Evolutionary conservation across 2,888 invertebrate genomes (phyloP), one percentile per base, ranked within the genome.

Genomic region (Philhelius pedissequus): DNA sequence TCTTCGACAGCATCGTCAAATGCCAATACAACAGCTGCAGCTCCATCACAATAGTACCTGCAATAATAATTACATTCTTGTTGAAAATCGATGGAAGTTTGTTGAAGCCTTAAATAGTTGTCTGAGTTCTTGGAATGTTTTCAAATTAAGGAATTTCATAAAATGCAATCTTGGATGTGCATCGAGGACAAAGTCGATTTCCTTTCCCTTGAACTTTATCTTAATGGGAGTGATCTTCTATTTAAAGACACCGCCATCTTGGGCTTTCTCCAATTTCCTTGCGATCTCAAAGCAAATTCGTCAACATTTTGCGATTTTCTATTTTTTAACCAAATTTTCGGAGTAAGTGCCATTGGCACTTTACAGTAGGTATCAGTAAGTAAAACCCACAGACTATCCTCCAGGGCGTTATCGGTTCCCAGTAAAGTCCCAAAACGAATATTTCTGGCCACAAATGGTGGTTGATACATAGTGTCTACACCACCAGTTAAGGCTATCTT

Each of bases 41-140:
- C 99, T n/a, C 99, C 99, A 92, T 99, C 99, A 89, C 96, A 96
- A 88, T 98, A 86, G 95, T 95, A n/a, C 98, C 99, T 77, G 99
- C 99, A 6, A 98, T 98, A 13, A 99, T 98, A 2, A 96, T 93
- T 0, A 99, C 99, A 87, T 96, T 95, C 91, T 98, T 97, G 92
- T 98, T 97, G 92, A 99, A 99, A 18, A 99, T 94, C 0, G 98
- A 93, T 0, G 96, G 94, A 71, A 99, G 92, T 90, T 98, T 99
- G 87, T 94, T 94, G 30, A 99, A 93, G 5, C 93, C 94, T 90
- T 98, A 98, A 15, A 96, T 89, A 0, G 97, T 98, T 45, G 98
- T 96, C 90, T 97, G 94, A 27, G 97, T 97, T 87, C 96, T 89
- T 2, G 88, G 89, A 87, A 88, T 88, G 20, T 27, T 48, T 48